Percentiles rank a stretch among this genome's conserved stretches.
Evolutionary conservation across 2,888 invertebrate species (phyloP).

Genomic region (Argyresthia goedartella): DNA sequence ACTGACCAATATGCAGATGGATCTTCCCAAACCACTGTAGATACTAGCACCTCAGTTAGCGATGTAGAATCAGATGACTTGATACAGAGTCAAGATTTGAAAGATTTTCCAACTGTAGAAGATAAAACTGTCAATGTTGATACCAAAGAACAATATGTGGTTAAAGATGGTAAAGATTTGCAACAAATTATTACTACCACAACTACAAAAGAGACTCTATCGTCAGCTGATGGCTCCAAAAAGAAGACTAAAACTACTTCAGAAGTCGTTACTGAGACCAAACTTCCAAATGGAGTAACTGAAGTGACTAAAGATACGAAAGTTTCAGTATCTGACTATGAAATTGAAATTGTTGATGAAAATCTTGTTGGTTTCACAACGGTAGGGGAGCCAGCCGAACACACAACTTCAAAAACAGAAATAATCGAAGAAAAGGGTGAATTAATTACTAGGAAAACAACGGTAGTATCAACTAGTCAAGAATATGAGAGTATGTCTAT

Average conservation of each 20-base stretch:
- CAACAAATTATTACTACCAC: conserved; percentile 47
- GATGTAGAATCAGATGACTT: conserved; percentile 31
- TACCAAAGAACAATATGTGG: conserved; percentile 29
- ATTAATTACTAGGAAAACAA: conserved; percentile 41
- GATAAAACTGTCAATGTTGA: conserved; percentile 40
- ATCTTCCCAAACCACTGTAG: conserved; percentile 34
- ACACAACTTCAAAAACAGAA: conserved; percentile 29
- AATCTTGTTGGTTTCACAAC: conserved; percentile 35
- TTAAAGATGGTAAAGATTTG: conserved; percentile 35
- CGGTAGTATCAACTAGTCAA: conserved; percentile 40
- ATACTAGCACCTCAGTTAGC: conserved; percentile 41
- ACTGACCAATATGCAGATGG: conserved; percentile 53
- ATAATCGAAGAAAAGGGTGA: conserved; percentile 35
- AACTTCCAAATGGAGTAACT: conserved; percentile 39
- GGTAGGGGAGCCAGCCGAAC: conserved; percentile 35
- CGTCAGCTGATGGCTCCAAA: conserved; percentile 28
- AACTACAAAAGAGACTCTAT: conserved; percentile 47
- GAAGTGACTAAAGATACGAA: conserved; percentile 56
- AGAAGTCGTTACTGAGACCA: conserved; percentile 45
- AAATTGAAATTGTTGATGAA: conserved; percentile 36
- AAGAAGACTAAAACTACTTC: conserved; percentile 48
- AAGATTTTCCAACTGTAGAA: conserved; percentile 30
- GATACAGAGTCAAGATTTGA: conserved; percentile 21
- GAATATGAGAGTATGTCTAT: conserved; percentile 35
- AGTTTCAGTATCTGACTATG: conserved; percentile 47